These are phyloP conservation scores for Dryococelus australis DNA, from an alignment of 2,888 invertebrate genomes.

Conservation along the genomic window DNA sequence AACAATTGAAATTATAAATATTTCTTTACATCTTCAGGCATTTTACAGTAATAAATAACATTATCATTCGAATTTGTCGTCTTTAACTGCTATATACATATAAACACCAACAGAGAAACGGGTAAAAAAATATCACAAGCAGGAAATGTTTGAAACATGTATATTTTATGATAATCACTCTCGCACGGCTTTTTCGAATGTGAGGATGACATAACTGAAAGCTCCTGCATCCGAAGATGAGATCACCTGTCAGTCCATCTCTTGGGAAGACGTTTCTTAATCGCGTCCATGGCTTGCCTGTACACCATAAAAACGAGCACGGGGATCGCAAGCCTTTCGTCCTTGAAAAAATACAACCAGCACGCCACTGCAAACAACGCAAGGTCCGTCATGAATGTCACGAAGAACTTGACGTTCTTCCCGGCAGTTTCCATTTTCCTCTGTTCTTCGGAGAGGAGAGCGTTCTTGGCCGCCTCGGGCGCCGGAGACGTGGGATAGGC, in stretches of 20 bases:
- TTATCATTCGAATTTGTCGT: background rate
- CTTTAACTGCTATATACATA: background rate
- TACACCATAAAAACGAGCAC: constrained; percentile 79
- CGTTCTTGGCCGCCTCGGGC: background rate
- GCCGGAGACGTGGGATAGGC: background rate
- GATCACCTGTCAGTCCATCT: constrained; percentile 3
- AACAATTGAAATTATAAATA: background rate
- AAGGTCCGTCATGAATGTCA: constrained; percentile 78
- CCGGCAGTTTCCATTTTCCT: constrained; percentile 61
- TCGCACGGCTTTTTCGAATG: background rate
- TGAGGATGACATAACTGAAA: background rate
- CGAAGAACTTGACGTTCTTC: constrained; percentile 70
- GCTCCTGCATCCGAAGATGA: background rate
- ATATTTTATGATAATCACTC: background rate
- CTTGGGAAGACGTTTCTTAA: constrained; percentile 19
- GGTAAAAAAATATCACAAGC: constrained; percentile 16
- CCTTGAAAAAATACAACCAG: constrained; percentile 83
- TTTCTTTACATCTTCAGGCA: background rate
- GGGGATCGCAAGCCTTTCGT: constrained; percentile 81
- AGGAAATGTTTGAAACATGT: background rate
- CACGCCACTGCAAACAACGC: constrained; percentile 78
- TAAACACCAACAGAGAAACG: constrained; percentile 10
- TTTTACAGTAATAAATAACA: background rate
- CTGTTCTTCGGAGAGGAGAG: background rate
- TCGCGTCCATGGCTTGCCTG: constrained; percentile 64